A percentile compares a stretch with the other conserved stretches of the same genome.
Conservation (phyloP, 2,888 invertebrate species). For the Clostera curtula region DNA sequence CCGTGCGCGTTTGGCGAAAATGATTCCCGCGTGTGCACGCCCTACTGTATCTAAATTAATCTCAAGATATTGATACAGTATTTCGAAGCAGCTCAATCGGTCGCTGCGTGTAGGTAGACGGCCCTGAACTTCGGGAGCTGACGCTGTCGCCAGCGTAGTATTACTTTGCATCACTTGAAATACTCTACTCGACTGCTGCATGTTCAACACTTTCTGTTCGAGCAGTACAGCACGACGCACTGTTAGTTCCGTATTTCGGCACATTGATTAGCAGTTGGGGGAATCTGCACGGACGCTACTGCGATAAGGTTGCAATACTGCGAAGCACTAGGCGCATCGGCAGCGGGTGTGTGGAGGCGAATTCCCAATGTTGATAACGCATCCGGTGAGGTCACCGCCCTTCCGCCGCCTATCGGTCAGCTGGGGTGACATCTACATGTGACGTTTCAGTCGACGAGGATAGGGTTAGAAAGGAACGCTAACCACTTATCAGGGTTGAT, state of each 20-base stretch:
- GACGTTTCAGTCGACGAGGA: constrained; percentile 12
- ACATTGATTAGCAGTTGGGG: too few species aligned
- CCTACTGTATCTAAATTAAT: constrained; percentile 15
- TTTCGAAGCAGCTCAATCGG: constrained; percentile 8
- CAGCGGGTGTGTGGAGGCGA: constrained; percentile 12
- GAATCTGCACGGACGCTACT: too few species aligned
- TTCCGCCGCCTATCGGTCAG: constrained; percentile 56
- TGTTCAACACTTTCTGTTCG: too few species aligned
- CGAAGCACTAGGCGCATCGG: constrained; percentile 2
- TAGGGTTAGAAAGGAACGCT: constrained; percentile 2
- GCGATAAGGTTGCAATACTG: not conserved
- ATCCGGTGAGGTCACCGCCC: constrained; percentile 61
- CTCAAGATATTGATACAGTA: constrained; percentile 11
- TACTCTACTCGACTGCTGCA: too few species aligned
- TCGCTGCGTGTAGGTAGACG: constrained; percentile 6
- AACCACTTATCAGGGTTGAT: too few species aligned
- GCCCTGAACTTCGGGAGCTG: constrained; percentile 21
- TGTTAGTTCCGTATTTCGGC: too few species aligned
- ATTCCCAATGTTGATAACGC: constrained; percentile 39
- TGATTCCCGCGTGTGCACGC: constrained; percentile 7
- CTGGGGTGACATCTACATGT: constrained; percentile 29
- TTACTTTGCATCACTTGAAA: too few species aligned
- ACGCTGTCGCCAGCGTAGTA: too few species aligned
- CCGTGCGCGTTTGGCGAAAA: not conserved
- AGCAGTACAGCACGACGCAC: too few species aligned